Evolutionary conservation across 2,113 vertebrate species (phyloP).

Genomic region (Rhagologus leucostigma): DNA sequence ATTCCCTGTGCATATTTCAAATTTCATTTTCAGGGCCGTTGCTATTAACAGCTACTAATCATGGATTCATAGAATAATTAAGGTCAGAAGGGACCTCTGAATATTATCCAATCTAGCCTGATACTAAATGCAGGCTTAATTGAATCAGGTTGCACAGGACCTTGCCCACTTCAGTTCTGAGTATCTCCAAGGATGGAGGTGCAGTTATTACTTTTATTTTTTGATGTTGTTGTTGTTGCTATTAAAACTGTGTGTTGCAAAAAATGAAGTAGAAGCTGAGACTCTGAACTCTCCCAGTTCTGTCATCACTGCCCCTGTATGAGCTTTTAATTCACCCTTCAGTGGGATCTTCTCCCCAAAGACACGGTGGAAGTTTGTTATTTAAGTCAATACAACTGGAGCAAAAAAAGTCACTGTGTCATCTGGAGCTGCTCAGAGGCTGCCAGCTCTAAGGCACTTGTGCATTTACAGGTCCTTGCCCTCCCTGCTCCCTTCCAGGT

Average conservation of each 20-base stretch:
- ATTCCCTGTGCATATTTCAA: neutral
- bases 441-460: neutral
- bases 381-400: neutral
- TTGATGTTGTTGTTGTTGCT: neutral
- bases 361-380: neutral
- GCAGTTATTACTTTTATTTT: neutral
- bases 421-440: neutral
- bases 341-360: neutral
- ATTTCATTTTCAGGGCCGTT: neutral
- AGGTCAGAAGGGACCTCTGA: neutral
- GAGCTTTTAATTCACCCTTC: neutral
- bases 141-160: neutral
- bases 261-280: neutral
- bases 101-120: neutral
- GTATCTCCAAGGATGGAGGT: neutral
- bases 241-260: neutral
- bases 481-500: neutral
- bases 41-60: slow-evolving; percentile 21
- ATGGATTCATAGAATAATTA: slow-evolving; percentile 27
- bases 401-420: fast-evolving
- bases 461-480: neutral
- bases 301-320: neutral
- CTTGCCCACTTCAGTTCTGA: neutral
- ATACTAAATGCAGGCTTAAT: neutral
- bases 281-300: neutral